These are phyloP conservation scores for Cotesia chilonis DNA, from an alignment of 1,140 invertebrate genomes.

Conservation along the genomic window DNA sequence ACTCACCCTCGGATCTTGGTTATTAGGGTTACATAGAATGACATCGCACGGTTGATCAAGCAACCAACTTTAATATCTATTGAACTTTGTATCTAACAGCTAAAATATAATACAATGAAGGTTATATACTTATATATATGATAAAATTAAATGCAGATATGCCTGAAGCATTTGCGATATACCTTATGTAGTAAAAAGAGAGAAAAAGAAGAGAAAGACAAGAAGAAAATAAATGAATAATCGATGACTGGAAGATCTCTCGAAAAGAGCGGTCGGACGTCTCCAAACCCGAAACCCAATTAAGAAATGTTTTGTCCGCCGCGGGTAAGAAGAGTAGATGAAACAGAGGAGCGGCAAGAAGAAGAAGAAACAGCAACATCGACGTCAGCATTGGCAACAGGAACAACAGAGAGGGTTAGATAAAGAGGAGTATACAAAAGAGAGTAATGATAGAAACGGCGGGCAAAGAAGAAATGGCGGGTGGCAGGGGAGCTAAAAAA, in stretches of 20 bases:
- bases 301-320: slow-evolving; percentile 67
- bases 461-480: slow-evolving; percentile 34
- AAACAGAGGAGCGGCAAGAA: slow-evolving; percentile 35
- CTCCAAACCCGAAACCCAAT: slow-evolving; percentile 50
- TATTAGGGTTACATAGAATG: slow-evolving; percentile 36
- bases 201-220: slow-evolving; percentile 15
- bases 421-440: slow-evolving; percentile 35
- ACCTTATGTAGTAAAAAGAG: slow-evolving; percentile 17
- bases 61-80: neutral
- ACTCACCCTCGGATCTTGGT: slow-evolving; percentile 34
- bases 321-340: slow-evolving; percentile 38
- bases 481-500: slow-evolving; percentile 14
- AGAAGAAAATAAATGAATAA: slow-evolving; percentile 44
- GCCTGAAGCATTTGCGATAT: slow-evolving; percentile 14
- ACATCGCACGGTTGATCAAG: slow-evolving; percentile 18
- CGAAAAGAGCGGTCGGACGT: slow-evolving; percentile 37
- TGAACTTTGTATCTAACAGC: neutral
- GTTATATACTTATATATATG: neutral
- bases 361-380: slow-evolving; percentile 43
- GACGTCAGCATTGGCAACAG: slow-evolving; percentile 28
- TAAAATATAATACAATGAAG: neutral
- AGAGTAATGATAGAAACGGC: slow-evolving; percentile 33
- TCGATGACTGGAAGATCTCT: slow-evolving; percentile 39
- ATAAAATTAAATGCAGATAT: neutral
- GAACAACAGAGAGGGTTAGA: slow-evolving; percentile 40